Base-by-base conservation (phyloP, 2,113 vertebrate species). In the Thamnaconus septentrionalis region DNA sequence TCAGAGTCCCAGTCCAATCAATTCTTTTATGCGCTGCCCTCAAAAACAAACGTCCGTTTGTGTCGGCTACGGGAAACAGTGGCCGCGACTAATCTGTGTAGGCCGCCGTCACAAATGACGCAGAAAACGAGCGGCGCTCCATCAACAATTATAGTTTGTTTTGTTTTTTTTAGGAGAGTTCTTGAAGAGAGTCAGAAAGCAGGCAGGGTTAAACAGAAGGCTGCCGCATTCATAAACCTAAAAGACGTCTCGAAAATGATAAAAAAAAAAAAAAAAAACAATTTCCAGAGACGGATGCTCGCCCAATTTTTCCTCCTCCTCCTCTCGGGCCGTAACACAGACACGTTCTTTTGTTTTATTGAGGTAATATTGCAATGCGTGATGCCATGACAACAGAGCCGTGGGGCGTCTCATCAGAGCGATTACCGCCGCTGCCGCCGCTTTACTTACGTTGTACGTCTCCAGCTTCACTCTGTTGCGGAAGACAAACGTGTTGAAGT, bases 391-490 rank as follows among this genome's bases (percentile, higher is more conserved):
- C n/a, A 42, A 54, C 51, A 53, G 48, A 18, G 64, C 43, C 41
- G 0, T 0, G 0, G 5, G 43, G 31, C 44, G 41, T 69, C 60
- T 43, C 9, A 53, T 56, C 56, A 9, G 9, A 48, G 10, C 12
- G 4, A 63, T 66, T 53, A 57, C 4, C n/a, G 12, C 43, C 41
- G 7, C 9, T 11, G 18, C 18, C 18, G 2, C 18, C 18, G 5
- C 43, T 73, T 44, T 63, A 94, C 97, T 96, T 83, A 99, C 97
- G 0, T 99, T 99, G 84, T 96, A 98, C 0, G 94, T 98, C 86
- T 99, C 97, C 53, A 97, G 83, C 76, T 98, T 99, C 66, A 97
- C 93, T 77, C 97, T 82, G 90, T 94, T 94, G 61, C 85, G 94
- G 91, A 98, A 98, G 41, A 93, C 87, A 0, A 93, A 97, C 0